A percentile compares a stretch with the other conserved stretches of the same genome.
These are phyloP conservation scores for Mormyrus hasselquistii DNA, from an alignment of 2,797 vertebrate genomes.

Conservation along the genomic window DNA sequence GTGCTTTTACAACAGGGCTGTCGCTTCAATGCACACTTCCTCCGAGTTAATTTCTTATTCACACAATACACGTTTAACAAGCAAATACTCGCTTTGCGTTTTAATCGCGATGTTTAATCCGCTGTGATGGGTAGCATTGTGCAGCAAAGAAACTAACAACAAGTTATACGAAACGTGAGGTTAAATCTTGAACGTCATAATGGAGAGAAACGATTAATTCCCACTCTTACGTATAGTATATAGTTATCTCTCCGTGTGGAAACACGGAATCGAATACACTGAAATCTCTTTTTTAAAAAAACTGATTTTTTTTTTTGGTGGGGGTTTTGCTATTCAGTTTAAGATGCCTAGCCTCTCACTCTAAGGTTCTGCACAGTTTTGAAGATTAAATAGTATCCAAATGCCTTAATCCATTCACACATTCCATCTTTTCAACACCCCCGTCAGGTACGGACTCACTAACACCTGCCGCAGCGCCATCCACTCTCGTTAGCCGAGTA, in stretches of 20 bases:
- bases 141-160: not conserved
- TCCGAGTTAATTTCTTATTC: not conserved
- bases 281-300: not conserved
- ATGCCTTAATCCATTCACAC: not conserved
- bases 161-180: not conserved
- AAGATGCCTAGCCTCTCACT: not conserved
- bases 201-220: not conserved
- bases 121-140: not conserved
- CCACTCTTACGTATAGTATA: not conserved
- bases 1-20: not conserved
- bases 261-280: not conserved
- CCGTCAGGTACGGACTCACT: not conserved
- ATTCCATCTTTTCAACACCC: not conserved
- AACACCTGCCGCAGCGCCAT: not conserved
- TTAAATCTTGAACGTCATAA: not conserved
- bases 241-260: not conserved
- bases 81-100: not conserved
- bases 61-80: not conserved
- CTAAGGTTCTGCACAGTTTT: not conserved
- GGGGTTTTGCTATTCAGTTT: not conserved
- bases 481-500: not conserved
- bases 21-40: not conserved
- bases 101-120: not conserved
- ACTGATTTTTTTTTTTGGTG: not conserved
- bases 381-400: not conserved